Evolutionary conservation across 2,888 invertebrate species (phyloP).

Genomic region (Aromia moschata): DNA sequence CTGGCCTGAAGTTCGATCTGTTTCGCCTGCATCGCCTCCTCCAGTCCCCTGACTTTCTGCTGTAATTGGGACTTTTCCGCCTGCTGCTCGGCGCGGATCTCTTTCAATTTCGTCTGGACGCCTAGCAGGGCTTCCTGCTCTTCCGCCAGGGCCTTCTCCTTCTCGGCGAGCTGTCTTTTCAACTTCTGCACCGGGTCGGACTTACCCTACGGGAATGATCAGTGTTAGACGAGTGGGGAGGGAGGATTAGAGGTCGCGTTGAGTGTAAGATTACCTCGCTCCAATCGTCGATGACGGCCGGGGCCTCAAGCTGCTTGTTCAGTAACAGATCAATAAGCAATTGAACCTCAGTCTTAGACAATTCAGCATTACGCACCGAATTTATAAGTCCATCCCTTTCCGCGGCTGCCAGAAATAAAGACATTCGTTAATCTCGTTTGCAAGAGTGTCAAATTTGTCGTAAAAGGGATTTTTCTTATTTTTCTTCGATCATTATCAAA

Average conservation of each 20-base stretch:
- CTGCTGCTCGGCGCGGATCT: constrained; percentile 76
- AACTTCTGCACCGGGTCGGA: constrained; percentile 86
- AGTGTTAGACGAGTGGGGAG: not conserved
- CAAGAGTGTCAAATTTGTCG: too few species aligned
- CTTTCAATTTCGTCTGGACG: constrained; percentile 80
- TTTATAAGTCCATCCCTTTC: constrained; percentile 74
- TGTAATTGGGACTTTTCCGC: constrained; percentile 70
- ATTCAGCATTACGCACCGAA: constrained; percentile 78
- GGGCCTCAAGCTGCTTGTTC: constrained; percentile 86
- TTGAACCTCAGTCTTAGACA: constrained; percentile 89
- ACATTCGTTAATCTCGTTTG: too few species aligned
- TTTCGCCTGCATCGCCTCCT: constrained; percentile 64
- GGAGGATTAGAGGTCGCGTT: constrained; percentile 8
- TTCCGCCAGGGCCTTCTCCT: constrained; percentile 79
- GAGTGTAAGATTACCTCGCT: constrained; percentile 69
- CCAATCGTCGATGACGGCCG: constrained; percentile 82
- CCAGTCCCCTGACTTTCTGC: constrained; percentile 67
- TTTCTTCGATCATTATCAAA: too few species aligned
- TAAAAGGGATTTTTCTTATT: too few species aligned
- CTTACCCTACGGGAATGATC: constrained; percentile 67
- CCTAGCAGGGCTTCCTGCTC: constrained; percentile 80
- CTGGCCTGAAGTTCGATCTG: constrained; percentile 71
- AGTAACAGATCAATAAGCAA: constrained; percentile 87
- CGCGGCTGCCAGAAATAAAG: constrained; percentile 64
- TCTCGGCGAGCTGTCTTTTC: constrained; percentile 88